Percentiles rank a stretch among this genome's conserved stretches.
Evolutionary conservation across 2,113 vertebrate species (phyloP).

Genomic region (Columba livia): DNA sequence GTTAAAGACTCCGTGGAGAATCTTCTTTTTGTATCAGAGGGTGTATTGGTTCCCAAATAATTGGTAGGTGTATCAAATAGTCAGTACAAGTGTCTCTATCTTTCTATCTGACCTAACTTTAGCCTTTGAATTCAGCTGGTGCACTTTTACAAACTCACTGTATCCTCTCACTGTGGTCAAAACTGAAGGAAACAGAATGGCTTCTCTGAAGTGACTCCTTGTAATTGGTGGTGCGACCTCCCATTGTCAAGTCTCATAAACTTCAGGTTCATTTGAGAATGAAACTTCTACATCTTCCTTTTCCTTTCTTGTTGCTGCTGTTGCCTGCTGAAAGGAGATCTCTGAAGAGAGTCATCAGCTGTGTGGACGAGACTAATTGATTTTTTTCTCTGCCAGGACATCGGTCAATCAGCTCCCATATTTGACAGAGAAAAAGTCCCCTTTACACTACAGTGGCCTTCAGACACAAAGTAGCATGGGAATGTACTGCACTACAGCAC

Average conservation of each 20-base stretch:
- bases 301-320: not conserved
- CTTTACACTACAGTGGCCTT: accelerated
- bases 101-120: not conserved
- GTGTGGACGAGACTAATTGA: accelerated
- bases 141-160: not conserved
- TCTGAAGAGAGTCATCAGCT: not conserved
- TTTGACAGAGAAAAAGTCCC: not conserved
- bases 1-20: not conserved
- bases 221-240: not conserved
- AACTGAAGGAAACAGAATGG: not conserved
- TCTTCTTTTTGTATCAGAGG: not conserved
- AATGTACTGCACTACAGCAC: not conserved
- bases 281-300: not conserved
- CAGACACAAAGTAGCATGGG: not conserved
- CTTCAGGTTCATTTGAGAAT: not conserved
- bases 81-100: not conserved
- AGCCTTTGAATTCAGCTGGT: not conserved
- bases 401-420: not conserved
- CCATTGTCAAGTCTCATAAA: not conserved
- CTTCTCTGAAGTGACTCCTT: not conserved
- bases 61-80: not conserved
- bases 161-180: not conserved
- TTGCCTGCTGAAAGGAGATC: not conserved
- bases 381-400: not conserved
- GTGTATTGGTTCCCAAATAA: not conserved